These are phyloP conservation scores for Drosophila nigricruria DNA, from an alignment of 2,888 invertebrate species.

Conservation along the genomic window DNA sequence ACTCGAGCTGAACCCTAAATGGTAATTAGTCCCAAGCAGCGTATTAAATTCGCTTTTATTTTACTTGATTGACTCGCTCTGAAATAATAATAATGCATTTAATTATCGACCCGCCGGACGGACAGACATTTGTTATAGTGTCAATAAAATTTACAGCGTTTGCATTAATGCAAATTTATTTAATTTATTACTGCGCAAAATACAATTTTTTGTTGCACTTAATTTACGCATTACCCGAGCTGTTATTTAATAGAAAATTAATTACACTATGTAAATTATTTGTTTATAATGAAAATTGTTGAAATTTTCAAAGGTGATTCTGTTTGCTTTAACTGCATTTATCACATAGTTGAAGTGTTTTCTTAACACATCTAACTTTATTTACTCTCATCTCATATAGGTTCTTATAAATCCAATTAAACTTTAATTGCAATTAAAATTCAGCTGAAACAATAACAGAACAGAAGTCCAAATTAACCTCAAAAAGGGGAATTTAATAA, in stretches of 20 bases:
- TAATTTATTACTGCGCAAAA: slow-evolving; percentile 61
- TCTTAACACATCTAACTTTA: not conserved
- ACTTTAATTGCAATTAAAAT: slow-evolving; percentile 51
- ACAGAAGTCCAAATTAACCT: slow-evolving; percentile 20
- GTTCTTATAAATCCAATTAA: slow-evolving; percentile 31
- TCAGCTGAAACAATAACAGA: slow-evolving; percentile 44
- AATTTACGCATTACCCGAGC: not conserved
- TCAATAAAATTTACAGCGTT: slow-evolving; percentile 46
- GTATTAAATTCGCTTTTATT: not conserved
- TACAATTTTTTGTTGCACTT: slow-evolving; percentile 25
- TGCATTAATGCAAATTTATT: slow-evolving; percentile 38
- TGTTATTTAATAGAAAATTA: slow-evolving; percentile 5
- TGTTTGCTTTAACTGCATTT: not conserved
- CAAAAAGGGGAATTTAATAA: slow-evolving; percentile 11
- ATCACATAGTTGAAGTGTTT: not conserved
- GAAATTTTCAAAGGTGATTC: no score
- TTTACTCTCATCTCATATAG: not conserved
- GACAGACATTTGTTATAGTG: slow-evolving; percentile 34
- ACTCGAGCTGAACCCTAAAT: not conserved
- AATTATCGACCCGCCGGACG: slow-evolving; percentile 26
- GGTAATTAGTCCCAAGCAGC: slow-evolving; percentile 10
- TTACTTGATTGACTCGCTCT: slow-evolving; percentile 28
- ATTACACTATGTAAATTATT: slow-evolving; percentile 16
- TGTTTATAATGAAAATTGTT: not conserved
- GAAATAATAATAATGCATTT: slow-evolving; percentile 14